Evolutionary conservation across 1,140 invertebrate species (phyloP).

Genomic region (Vanessa tameamea): DNA sequence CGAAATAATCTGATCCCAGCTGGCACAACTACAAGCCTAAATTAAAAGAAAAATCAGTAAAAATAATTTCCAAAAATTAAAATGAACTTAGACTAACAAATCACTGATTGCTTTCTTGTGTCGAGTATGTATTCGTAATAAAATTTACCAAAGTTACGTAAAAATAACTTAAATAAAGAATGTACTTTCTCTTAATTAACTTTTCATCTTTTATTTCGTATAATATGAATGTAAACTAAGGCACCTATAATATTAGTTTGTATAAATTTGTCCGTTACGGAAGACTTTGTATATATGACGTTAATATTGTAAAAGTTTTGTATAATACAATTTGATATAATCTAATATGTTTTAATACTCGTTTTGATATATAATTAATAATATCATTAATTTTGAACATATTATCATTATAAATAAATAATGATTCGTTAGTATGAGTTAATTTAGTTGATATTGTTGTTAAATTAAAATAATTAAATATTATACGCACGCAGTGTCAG

Average conservation of each 20-base stretch:
- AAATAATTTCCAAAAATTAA: no score
- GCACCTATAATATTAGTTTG: slow-evolving; percentile 42
- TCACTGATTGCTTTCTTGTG: not conserved
- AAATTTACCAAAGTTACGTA: no score
- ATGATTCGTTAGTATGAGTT: not conserved
- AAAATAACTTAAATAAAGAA: no score
- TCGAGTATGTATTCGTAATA: no score
- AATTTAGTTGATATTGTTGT: slow-evolving; percentile 4
- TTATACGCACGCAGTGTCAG: slow-evolving; percentile 1
- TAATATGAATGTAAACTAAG: slow-evolving; percentile 24
- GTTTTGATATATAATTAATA: slow-evolving; percentile 3
- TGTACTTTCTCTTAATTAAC: not conserved
- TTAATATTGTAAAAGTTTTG: slow-evolving; percentile 66
- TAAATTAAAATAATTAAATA: no score
- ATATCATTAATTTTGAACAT: slow-evolving; percentile 1
- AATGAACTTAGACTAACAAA: not conserved
- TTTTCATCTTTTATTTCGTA: no score
- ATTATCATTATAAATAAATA: slow-evolving; percentile 4
- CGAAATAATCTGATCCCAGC: no score
- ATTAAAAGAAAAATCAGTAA: no score
- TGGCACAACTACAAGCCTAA: no score
- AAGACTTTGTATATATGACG: slow-evolving; percentile 62
- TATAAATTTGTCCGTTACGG: slow-evolving; percentile 60
- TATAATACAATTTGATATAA: slow-evolving; percentile 49
- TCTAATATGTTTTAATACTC: slow-evolving; percentile 21